These are phyloP conservation scores for Melanotaenia trifasciata DNA, from an alignment of 2,797 vertebrate genomes.

Conservation along the genomic window DNA sequence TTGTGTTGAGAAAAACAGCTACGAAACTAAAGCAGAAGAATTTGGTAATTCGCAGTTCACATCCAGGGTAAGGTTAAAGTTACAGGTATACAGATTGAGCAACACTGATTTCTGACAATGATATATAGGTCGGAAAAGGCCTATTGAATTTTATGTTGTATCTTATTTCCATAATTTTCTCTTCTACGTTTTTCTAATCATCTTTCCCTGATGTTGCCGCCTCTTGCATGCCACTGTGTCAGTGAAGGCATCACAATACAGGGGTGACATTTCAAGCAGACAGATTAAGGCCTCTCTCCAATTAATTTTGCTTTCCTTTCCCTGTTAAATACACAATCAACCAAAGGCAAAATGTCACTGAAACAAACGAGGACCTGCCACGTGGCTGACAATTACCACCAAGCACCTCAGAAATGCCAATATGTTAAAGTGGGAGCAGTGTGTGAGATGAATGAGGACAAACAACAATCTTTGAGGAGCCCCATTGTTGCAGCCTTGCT, in stretches of 20 bases:
- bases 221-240: conserved; percentile 59
- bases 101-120: conserved; percentile 17
- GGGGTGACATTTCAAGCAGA: conserved; percentile 86
- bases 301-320: conserved; percentile 84
- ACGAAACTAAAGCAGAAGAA: background rate
- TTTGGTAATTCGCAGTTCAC: conserved; percentile 24
- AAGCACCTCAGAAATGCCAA: conserved; percentile 84
- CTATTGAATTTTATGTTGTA: conserved; percentile 12
- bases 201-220: background rate
- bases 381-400: conserved; percentile 82
- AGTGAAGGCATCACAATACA: conserved; percentile 68
- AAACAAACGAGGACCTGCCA: conserved; percentile 80
- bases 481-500: conserved; percentile 32
- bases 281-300: conserved; percentile 85
- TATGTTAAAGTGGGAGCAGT: conserved; percentile 79
- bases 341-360: conserved; percentile 86
- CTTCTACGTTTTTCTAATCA: conserved; percentile 24
- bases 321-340: conserved; percentile 87
- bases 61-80: conserved; percentile 32
- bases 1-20: background rate
- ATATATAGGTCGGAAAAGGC: background rate
- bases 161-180: conserved; percentile 1
- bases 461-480: conserved; percentile 52
- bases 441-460: conserved; percentile 74
- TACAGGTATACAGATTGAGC: conserved; percentile 18